Evolutionary conservation across 2,113 vertebrate species (phyloP).

Genomic region (Coryphaenoides rupestris): DNA sequence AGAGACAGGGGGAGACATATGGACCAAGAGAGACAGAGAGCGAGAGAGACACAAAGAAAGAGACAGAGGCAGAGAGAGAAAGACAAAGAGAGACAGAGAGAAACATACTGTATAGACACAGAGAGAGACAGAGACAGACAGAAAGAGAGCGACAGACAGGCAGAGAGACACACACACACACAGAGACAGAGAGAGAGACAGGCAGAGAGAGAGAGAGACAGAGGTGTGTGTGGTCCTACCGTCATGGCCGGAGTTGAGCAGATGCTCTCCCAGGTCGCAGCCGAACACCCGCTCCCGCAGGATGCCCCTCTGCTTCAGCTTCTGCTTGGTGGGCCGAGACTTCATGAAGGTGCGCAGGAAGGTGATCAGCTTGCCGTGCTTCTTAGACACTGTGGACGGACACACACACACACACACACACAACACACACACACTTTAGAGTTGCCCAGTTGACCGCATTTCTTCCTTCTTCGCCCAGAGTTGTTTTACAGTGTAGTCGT

Average conservation of each 20-base stretch:
- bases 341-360: slow-evolving; percentile 99
- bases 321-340: slow-evolving; percentile 97
- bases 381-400: slow-evolving; percentile 84
- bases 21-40: too few species aligned
- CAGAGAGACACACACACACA: background rate
- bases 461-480: background rate
- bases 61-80: background rate
- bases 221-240: slow-evolving; percentile 71
- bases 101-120: too few species aligned
- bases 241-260: slow-evolving; percentile 94
- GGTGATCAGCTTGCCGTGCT: slow-evolving; percentile 98
- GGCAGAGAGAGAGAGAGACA: background rate
- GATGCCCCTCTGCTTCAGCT: slow-evolving; percentile 96
- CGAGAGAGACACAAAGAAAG: too few species aligned
- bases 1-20: background rate
- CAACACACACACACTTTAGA: slow-evolving; percentile 1
- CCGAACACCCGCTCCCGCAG: slow-evolving; percentile 96
- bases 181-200: too few species aligned
- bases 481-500: too few species aligned
- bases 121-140: too few species aligned
- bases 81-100: too few species aligned
- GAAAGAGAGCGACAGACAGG: background rate
- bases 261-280: slow-evolving; percentile 96
- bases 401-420: slow-evolving; percentile 1
- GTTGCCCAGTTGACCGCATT: background rate